Evolutionary conservation across 2,888 invertebrate genomes (phyloP).

Genomic region (Macropis europaea): DNA sequence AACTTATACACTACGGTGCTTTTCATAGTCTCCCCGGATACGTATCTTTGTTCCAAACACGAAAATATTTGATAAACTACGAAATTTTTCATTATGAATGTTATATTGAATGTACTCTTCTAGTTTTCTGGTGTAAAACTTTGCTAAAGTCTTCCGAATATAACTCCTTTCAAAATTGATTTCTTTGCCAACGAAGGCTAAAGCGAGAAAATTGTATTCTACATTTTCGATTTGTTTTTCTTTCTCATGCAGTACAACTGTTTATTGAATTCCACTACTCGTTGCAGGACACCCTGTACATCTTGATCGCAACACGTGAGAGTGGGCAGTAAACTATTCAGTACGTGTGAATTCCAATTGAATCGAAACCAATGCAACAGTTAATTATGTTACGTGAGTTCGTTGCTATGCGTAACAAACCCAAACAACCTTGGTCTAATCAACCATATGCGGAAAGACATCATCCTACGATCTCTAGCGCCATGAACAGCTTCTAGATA

Average conservation of each 20-base stretch:
- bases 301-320: neutral
- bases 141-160: neutral
- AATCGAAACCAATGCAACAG: constrained; percentile 30
- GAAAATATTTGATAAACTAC: too few species aligned
- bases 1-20: too few species aligned
- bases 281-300: too few species aligned
- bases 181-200: too few species aligned
- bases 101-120: too few species aligned
- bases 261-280: too few species aligned
- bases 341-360: constrained; percentile 29
- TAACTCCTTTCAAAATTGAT: neutral
- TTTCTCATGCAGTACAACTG: too few species aligned
- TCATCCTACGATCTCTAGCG: constrained; percentile 83
- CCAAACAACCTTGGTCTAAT: constrained; percentile 48
- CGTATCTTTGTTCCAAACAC: too few species aligned
- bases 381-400: constrained; percentile 58
- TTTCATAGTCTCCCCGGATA: too few species aligned
- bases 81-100: too few species aligned
- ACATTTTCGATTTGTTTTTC: too few species aligned
- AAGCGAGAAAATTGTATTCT: too few species aligned
- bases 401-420: constrained; percentile 49
- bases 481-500: constrained; percentile 63
- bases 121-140: neutral
- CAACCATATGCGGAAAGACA: constrained; percentile 82
- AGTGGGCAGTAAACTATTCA: constrained; percentile 32